These are phyloP conservation scores for Elaeidobius kamerunicus DNA, from an alignment of 2,888 invertebrate genomes.

Conservation along the genomic window DNA sequence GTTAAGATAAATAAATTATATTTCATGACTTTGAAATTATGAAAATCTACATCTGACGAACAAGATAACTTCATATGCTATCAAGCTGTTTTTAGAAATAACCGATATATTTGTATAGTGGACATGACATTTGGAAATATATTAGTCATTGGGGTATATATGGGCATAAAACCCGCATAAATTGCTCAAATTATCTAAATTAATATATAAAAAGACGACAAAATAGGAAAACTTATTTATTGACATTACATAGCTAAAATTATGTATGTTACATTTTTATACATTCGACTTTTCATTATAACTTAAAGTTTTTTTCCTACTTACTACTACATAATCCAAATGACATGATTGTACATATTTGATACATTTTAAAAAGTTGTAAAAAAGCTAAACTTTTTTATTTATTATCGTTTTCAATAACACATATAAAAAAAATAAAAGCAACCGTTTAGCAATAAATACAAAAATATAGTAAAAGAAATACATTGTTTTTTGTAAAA, in stretches of 20 bases:
- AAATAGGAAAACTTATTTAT: background rate
- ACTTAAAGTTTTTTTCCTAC: background rate
- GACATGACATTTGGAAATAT: too few species aligned
- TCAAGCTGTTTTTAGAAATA: background rate
- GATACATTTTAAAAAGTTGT: background rate
- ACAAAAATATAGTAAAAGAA: background rate
- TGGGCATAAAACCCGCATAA: too few species aligned
- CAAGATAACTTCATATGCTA: slow-evolving; percentile 8
- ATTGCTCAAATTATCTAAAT: too few species aligned
- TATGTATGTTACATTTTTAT: background rate
- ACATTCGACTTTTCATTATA: background rate
- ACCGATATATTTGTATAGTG: too few species aligned
- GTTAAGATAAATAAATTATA: too few species aligned
- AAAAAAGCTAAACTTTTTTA: background rate
- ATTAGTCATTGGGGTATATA: too few species aligned
- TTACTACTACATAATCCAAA: background rate
- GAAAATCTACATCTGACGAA: too few species aligned
- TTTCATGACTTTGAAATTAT: too few species aligned
- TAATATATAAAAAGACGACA: too few species aligned
- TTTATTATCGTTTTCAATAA: background rate
- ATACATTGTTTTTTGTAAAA: background rate
- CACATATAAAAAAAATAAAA: background rate
- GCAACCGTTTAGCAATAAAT: background rate
- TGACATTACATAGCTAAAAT: slow-evolving; percentile 2
- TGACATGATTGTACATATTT: background rate